These are phyloP conservation scores for Ovis aries DNA, from an alignment of 2,113 vertebrate genomes.

Conservation along the genomic window ARS-UI_Ramb_v3.0 NC_056070.1:28827001-28827500, in stretches of 20 bases:
- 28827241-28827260: not conserved
- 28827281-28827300: not conserved
- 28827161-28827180: not conserved
- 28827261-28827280: not conserved
- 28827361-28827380: not conserved
- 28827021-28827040: not conserved
- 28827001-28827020: not conserved
- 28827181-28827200: not conserved
- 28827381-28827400: not conserved
- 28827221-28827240: rapidly evolving
- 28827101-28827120: not conserved
- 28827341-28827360: not conserved
- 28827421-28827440: not conserved
- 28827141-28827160: not conserved
- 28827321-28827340: not conserved
- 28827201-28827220: not conserved
- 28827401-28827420: not conserved
- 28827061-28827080: not conserved
- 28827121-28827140: not conserved
- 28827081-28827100: not conserved
- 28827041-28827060: not conserved
- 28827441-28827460: not conserved
- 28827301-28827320: not conserved
- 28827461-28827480: not conserved
- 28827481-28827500: not conserved